Evolutionary conservation across 2,797 vertebrate genomes (phyloP).

Genomic region (Anableps anableps): DNA sequence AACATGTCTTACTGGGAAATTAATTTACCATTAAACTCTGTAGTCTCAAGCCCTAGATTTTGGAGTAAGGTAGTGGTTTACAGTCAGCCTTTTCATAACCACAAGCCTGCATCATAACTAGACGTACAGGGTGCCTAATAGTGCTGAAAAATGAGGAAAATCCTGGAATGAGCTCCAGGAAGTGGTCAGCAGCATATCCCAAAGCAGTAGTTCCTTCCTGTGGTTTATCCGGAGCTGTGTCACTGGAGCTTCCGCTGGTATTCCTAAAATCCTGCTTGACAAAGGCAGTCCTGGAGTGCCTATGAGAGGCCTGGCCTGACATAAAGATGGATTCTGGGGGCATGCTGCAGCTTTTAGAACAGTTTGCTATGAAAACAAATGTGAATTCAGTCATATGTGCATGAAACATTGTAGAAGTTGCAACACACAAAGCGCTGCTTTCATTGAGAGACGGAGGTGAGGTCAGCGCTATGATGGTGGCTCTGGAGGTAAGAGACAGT

Average conservation of each 20-base stretch:
- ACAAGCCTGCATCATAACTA: background rate
- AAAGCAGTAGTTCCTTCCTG: constrained; percentile 42
- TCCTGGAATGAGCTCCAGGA: constrained; percentile 41
- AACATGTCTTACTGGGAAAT: background rate
- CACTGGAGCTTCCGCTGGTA: constrained; percentile 28
- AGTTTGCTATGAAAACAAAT: background rate
- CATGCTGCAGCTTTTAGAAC: background rate
- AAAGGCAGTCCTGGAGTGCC: constrained; percentile 8
- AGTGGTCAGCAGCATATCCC: constrained; percentile 36
- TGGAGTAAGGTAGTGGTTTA: background rate
- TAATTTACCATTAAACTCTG: background rate
- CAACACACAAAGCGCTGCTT: background rate
- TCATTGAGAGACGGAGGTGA: background rate
- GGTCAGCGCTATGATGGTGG: background rate
- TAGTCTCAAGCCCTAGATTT: background rate
- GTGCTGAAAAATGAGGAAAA: constrained; percentile 16
- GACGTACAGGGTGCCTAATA: background rate
- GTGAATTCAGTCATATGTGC: background rate
- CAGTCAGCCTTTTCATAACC: background rate
- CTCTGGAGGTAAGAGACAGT: too few relatives aligned
- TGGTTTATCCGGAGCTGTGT: constrained; percentile 19
- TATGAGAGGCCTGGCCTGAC: background rate
- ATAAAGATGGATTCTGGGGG: background rate
- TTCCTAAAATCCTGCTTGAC: constrained; percentile 18
- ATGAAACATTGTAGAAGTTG: background rate